phyloP scores from a whole-genome alignment of 2,797 vertebrate species.

The Esox lucius region DNA sequence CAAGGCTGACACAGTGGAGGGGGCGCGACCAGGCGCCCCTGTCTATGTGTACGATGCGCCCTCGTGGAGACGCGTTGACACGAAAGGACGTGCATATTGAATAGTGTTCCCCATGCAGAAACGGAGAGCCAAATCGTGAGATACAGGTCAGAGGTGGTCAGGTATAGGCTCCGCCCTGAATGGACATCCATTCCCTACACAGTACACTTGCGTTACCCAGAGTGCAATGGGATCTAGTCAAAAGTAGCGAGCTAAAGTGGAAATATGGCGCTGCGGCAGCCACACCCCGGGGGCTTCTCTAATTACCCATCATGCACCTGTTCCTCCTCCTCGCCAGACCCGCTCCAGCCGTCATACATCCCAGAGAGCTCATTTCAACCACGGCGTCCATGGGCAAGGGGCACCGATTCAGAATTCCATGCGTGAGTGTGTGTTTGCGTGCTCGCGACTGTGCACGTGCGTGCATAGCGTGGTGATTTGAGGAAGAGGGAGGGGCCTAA shows the following conservation, averaged over 20 bases:
- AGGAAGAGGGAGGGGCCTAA: too few relatives aligned
- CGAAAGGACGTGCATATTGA: not conserved
- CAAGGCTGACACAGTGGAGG: too few relatives aligned
- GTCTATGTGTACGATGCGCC: not conserved
- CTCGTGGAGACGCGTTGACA: not conserved
- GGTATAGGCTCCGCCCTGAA: not conserved
- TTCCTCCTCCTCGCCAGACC: conserved; percentile 35
- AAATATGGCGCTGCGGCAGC: too few relatives aligned
- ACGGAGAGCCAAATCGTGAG: not conserved
- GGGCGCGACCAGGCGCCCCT: too few relatives aligned
- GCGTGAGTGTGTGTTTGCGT: conserved; percentile 10
- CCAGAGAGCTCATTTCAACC: conserved; percentile 22
- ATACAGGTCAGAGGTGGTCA: conserved; percentile 17
- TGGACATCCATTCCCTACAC: too few relatives aligned
- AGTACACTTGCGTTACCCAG: too few relatives aligned
- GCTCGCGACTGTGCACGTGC: conserved; percentile 12
- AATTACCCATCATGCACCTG: conserved; percentile 49
- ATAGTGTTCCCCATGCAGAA: not conserved
- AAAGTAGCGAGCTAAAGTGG: too few relatives aligned
- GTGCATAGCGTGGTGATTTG: not conserved
- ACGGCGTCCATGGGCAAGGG: conserved; percentile 25
- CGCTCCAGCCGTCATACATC: conserved; percentile 30
- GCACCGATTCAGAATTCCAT: conserved; percentile 31
- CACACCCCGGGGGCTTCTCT: conserved; percentile 37
- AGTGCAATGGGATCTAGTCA: too few relatives aligned